Conservation (phyloP, 2,113 vertebrate species). For the Gallinago jamesoni region DNA sequence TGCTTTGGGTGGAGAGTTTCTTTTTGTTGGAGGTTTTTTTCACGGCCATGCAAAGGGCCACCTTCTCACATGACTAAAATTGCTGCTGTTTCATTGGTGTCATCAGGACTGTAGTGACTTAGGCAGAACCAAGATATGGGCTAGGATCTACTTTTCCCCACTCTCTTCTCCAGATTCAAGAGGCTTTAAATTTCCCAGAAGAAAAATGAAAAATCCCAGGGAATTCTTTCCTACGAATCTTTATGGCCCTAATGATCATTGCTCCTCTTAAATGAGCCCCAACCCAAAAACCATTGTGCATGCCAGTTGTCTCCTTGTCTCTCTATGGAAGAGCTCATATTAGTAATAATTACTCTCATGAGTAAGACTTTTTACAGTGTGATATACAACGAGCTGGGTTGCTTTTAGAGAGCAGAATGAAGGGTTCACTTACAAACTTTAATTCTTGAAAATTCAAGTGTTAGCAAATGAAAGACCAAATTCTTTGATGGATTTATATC, state of each 20-base stretch:
- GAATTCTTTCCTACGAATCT: not conserved
- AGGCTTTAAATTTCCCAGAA: conserved; percentile 2
- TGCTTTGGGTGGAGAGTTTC: not conserved
- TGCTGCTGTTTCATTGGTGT: not conserved
- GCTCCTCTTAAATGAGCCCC: not conserved
- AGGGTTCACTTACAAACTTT: conserved; percentile 39
- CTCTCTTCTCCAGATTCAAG: not conserved
- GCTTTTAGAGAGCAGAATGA: conserved; percentile 19
- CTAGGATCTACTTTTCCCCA: not conserved
- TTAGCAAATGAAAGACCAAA: not conserved
- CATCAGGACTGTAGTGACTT: not conserved
- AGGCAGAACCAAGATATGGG: not conserved
- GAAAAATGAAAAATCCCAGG: conserved; percentile 1
- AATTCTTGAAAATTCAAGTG: conserved; percentile 55
- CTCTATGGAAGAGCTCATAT: not conserved
- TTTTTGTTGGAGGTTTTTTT: not conserved
- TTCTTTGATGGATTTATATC: not conserved
- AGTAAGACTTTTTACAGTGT: not conserved
- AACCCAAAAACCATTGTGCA: not conserved
- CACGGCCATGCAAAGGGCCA: not conserved
- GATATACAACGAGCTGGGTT: not conserved
- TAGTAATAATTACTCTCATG: not conserved
- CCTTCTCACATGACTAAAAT: not conserved
- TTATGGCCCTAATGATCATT: conserved; percentile 1
- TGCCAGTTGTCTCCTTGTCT: not conserved